phyloP scores from a whole-genome alignment of 2,797 vertebrate species.

The Garrulus glandarius region DNA sequence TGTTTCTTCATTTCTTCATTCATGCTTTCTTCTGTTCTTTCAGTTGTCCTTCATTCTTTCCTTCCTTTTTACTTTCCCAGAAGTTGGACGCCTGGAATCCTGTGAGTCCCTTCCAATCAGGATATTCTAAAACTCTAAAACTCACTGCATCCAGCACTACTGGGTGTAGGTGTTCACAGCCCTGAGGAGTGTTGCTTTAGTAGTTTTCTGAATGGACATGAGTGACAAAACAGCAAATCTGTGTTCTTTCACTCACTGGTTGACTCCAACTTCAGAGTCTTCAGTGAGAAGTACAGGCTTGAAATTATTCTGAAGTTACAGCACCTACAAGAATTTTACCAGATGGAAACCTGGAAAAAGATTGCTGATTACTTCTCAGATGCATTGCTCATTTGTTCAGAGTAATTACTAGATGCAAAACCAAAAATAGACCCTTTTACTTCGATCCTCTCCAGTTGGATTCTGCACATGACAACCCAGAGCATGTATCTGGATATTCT shows the following conservation, averaged over 20 bases:
- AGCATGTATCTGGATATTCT: neutral
- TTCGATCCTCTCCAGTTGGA: constrained; percentile 7
- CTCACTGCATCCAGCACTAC: neutral
- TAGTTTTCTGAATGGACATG: constrained; percentile 36
- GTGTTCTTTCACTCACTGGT: neutral
- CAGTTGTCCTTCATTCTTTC: neutral
- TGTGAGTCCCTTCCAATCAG: neutral
- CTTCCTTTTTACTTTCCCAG: neutral
- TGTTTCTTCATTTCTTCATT: neutral
- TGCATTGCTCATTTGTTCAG: constrained; percentile 62
- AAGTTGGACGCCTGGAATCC: neutral
- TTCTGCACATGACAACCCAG: neutral
- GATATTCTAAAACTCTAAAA: neutral
- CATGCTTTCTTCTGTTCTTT: neutral
- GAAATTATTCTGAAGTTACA: constrained; percentile 43
- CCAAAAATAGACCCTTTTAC: constrained; percentile 41
- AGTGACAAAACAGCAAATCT: constrained; percentile 24
- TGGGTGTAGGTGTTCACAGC: constrained; percentile 30
- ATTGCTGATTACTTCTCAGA: constrained; percentile 45
- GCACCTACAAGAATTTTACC: constrained; percentile 51
- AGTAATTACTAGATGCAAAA: constrained; percentile 39
- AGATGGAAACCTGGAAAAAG: constrained; percentile 55
- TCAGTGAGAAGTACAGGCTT: constrained; percentile 18
- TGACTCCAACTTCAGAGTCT: constrained; percentile 41
- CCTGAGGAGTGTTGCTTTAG: neutral